These are phyloP conservation scores for Andrena chrysosceles DNA, from an alignment of 2,888 invertebrate species.

Conservation along the genomic window DNA sequence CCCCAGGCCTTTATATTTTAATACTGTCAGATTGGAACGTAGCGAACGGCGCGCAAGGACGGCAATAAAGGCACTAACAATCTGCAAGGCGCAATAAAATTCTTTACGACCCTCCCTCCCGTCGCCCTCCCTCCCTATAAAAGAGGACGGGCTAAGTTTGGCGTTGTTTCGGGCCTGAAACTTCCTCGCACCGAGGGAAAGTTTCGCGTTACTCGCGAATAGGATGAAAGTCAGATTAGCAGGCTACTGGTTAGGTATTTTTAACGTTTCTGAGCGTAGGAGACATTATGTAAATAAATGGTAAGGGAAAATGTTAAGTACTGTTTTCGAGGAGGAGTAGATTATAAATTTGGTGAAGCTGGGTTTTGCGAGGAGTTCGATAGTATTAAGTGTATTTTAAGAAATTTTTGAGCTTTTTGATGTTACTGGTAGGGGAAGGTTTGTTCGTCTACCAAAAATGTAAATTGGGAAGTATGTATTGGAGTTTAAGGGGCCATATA, in stretches of 20 bases:
- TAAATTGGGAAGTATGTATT: too few relatives aligned
- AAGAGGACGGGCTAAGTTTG: conserved; percentile 22
- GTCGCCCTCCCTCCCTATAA: neutral
- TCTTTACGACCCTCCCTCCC: conserved; percentile 40
- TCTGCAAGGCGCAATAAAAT: conserved; percentile 46
- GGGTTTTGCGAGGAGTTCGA: too few relatives aligned
- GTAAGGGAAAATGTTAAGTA: too few relatives aligned
- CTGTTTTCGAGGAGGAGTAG: too few relatives aligned
- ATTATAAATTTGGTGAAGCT: too few relatives aligned
- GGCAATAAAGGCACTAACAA: conserved; percentile 42
- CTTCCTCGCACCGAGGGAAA: neutral
- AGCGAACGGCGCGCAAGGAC: conserved; percentile 14
- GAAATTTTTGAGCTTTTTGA: too few relatives aligned
- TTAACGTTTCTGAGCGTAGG: neutral
- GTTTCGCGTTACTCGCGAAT: conserved; percentile 13
- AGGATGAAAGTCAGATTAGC: conserved; percentile 47
- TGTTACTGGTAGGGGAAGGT: too few relatives aligned
- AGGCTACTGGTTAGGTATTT: conserved; percentile 14
- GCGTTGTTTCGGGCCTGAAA: neutral
- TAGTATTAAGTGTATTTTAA: too few relatives aligned
- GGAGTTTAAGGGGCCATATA: too few relatives aligned
- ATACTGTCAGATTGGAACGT: conserved; percentile 46
- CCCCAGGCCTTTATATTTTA: conserved; percentile 48
- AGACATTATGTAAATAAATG: neutral
- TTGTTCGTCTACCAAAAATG: too few relatives aligned